phyloP scores from a whole-genome alignment of 1,140 invertebrate species.

The Adelges cooleyi region DNA sequence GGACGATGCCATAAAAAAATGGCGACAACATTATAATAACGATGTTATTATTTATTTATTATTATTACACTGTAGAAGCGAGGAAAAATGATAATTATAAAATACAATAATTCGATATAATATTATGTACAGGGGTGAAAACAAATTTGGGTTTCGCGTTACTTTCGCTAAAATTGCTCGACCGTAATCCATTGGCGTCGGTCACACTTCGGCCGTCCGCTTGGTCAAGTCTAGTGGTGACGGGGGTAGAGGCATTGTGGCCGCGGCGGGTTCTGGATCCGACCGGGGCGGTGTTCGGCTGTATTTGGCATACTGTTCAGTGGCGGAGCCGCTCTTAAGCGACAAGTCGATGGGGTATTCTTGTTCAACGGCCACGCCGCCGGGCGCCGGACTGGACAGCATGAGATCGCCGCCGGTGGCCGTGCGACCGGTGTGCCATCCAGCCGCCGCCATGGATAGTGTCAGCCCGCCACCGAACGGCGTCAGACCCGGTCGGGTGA shows the following conservation, averaged over 20 bases:
- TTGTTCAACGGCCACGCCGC: slow-evolving; percentile 46
- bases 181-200: too few species aligned
- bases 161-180: too few species aligned
- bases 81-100: too few species aligned
- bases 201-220: background rate
- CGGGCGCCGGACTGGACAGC: slow-evolving; percentile 48
- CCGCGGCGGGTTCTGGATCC: slow-evolving; percentile 29
- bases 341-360: slow-evolving; percentile 65
- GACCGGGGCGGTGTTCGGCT: slow-evolving; percentile 19
- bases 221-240: slow-evolving; percentile 33
- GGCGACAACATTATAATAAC: background rate
- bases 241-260: slow-evolving; percentile 3
- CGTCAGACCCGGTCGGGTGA: slow-evolving; percentile 40
- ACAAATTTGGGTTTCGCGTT: too few species aligned
- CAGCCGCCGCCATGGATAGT: slow-evolving; percentile 34
- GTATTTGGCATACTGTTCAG: slow-evolving; percentile 19
- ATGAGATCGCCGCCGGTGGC: slow-evolving; percentile 48
- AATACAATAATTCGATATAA: too few species aligned
- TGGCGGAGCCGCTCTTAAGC: slow-evolving; percentile 35
- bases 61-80: too few species aligned
- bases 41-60: too few species aligned
- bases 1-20: slow-evolving; percentile 5
- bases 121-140: too few species aligned
- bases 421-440: slow-evolving; percentile 35
- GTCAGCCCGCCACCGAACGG: slow-evolving; percentile 28